Conservation (phyloP, 2,888 invertebrate genomes). For the Drosophila atripex region DNA sequence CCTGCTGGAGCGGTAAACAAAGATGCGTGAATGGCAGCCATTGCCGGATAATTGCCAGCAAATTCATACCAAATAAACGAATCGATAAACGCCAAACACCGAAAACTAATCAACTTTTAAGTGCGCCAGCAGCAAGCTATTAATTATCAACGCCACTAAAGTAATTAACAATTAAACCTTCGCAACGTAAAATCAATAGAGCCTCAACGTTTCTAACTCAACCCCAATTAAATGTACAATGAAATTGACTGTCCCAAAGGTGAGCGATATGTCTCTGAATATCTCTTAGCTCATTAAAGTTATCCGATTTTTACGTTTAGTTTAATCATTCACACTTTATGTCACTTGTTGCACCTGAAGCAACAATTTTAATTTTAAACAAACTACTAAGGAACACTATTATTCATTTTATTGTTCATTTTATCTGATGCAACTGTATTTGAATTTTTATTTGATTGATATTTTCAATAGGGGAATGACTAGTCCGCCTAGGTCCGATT, state of each 20-base stretch:
- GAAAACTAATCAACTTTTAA: not conserved
- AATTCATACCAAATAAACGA: constrained; percentile 7
- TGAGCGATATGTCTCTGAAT: constrained; percentile 56
- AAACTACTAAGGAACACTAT: too few relatives aligned
- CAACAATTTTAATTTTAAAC: not conserved
- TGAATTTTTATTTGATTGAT: too few relatives aligned
- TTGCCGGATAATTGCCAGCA: constrained; percentile 33
- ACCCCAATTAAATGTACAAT: constrained; percentile 82
- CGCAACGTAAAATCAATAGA: not conserved
- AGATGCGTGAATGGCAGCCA: constrained; percentile 8
- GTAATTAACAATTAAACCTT: not conserved
- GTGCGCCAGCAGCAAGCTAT: constrained; percentile 1
- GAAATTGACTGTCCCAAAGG: constrained; percentile 84
- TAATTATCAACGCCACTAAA: constrained; percentile 1
- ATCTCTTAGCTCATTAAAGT: not conserved
- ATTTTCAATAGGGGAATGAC: too few relatives aligned
- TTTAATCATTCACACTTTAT: too few relatives aligned
- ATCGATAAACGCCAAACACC: constrained; percentile 7
- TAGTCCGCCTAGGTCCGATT: too few relatives aligned
- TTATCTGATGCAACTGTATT: too few relatives aligned
- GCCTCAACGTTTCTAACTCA: not conserved
- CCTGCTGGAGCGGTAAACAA: constrained; percentile 3
- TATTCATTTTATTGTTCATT: too few relatives aligned
- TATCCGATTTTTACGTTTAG: not conserved
- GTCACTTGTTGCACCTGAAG: not conserved